phyloP scores from a whole-genome alignment of 2,797 vertebrate species.

The Gymnothorax javanicus region DNA sequence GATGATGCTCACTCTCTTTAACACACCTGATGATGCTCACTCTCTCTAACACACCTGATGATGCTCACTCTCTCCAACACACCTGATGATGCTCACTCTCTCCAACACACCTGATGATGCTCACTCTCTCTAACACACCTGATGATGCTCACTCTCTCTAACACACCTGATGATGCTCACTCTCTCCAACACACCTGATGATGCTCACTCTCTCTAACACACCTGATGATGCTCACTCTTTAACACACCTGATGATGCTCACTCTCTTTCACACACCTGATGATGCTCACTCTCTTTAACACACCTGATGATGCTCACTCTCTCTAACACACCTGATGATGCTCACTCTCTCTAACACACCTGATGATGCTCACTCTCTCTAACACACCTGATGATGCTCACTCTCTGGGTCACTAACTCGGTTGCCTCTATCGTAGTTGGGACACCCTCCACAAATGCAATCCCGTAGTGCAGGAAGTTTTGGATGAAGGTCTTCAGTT shows the following conservation, averaged over 20 bases:
- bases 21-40: slow-evolving; percentile 31
- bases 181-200: slow-evolving; percentile 55
- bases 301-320: no score
- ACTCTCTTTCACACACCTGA: slow-evolving; percentile 55
- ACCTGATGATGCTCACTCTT: slow-evolving; percentile 31
- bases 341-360: not conserved
- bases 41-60: slow-evolving; percentile 76
- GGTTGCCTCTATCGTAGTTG: slow-evolving; percentile 83
- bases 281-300: no score
- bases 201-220: not conserved
- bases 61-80: slow-evolving; percentile 87
- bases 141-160: slow-evolving; percentile 32
- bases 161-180: slow-evolving; percentile 88
- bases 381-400: slow-evolving; percentile 85
- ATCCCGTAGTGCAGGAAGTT: slow-evolving; percentile 86
- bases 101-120: not conserved
- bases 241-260: slow-evolving; percentile 85
- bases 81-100: no score
- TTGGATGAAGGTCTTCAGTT: slow-evolving; percentile 82
- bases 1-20: not conserved
- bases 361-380: slow-evolving; percentile 31
- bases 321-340: no score
- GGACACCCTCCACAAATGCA: slow-evolving; percentile 85
- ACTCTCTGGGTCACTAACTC: slow-evolving; percentile 76
- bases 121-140: not conserved